Base-by-base conservation (phyloP, 2,797 vertebrate species). In the Staurois parvus region DNA sequence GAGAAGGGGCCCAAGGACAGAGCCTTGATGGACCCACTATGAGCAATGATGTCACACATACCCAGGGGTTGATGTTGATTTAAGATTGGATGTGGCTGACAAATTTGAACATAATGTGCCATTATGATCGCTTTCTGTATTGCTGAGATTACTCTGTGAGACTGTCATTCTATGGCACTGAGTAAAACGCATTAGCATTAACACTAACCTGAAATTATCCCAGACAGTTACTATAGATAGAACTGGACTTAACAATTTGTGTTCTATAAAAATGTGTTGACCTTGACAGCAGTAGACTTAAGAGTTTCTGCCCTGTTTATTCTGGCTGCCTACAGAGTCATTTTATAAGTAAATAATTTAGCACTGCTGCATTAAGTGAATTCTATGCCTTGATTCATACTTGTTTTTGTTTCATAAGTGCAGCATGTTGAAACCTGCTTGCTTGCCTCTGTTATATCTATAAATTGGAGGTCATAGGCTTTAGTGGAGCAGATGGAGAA, bases 331-430 rank as follows among this genome's bases (percentile, higher is more conserved):
- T 62, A 45, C 48, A 15, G 56, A 82, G 74, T 52, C 30, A 78
- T 86, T 86, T 45, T 37, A 83, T 66, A 78, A 82, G 79, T 86
- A 72, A 86, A 86, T 86, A 78, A 86, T 86, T 83, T 77, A 86
- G 69, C 24, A 19, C 56, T 66, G 28, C 79, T 64, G 29, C 24
- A 62, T 62, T 77, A 82, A 85, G 45, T 68, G 62, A 48, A 67
- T 68, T 70, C 48, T 70, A 17, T 68, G 56, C 74, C 82, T 64
- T 73, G 75, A 86, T 86, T 67, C 74, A 30, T 77, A 75, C 66
- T 73, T 68, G 28, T 67, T 72, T n/a, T 77, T 72, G 76, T 69
- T 76, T 34, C 66, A 12, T 66, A 24, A 72, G 11, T 76, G 79
- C 24, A 72, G 37, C 45, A 34, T 15, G 62, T 29, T 30, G 62